Evolutionary conservation across 2,797 vertebrate species (phyloP).

Genomic region (Alectoris magna): DNA sequence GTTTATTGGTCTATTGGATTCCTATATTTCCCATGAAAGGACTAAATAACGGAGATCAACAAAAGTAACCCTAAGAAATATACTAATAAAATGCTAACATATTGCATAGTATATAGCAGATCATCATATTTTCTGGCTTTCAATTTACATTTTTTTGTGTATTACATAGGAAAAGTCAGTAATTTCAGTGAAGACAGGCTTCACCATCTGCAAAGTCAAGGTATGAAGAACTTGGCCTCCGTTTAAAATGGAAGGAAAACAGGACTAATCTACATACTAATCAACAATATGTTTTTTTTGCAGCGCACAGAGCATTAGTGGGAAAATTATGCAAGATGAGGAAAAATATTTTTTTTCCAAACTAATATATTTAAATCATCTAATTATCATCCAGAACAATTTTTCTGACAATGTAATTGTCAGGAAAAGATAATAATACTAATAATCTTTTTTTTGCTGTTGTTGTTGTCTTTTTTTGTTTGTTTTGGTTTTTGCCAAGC

Average conservation of each 20-base stretch:
- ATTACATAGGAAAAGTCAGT: background rate
- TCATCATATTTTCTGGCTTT: background rate
- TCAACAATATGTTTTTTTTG: background rate
- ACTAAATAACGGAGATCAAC: background rate
- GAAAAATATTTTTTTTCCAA: background rate
- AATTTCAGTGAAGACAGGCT: background rate
- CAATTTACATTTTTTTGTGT: background rate
- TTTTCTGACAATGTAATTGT: background rate
- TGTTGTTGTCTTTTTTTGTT: too few species aligned
- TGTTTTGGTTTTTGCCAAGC: too few species aligned
- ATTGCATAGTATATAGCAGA: accelerated
- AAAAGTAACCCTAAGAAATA: background rate
- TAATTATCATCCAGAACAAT: background rate
- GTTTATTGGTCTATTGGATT: background rate
- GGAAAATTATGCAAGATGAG: background rate
- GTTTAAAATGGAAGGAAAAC: background rate
- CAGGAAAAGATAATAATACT: too few species aligned
- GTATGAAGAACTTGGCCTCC: background rate
- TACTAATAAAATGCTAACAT: background rate
- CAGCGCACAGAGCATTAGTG: background rate
- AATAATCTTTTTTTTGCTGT: too few species aligned
- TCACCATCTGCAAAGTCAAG: background rate
- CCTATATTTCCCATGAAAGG: background rate
- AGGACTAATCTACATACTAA: background rate
- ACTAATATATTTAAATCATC: background rate